Base-by-base conservation (phyloP, 2,888 invertebrate species). In the Geotrupes spiniger region DNA sequence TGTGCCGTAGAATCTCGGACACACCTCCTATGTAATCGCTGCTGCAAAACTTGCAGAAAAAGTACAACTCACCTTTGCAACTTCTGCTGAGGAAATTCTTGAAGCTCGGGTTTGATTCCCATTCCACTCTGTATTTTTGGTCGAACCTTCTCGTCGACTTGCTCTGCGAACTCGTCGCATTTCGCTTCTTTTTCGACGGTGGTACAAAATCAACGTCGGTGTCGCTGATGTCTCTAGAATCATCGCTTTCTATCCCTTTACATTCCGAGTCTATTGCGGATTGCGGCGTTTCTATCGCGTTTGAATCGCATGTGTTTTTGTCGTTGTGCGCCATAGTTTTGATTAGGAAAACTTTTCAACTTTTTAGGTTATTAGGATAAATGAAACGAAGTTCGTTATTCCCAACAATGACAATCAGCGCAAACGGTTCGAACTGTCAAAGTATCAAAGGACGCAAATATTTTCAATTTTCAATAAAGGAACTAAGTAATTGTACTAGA, bases 21-120 rank as follows among this genome's bases (percentile, higher is more conserved):
- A 12, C 15, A 14, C 33, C 33, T 3, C 33, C 12, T 12, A 15
- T 15, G 33, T 33, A 33, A 14, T 33, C 33, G 8, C 15, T 33
- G 11, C 15, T 33, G 14, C 33, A 33, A 14, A 12, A 14, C 33
- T 33, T 33, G 33, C 33, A 33, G 33, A 33, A 33, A 15, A 33
- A 33, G 9, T 33, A 33, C 12, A 14, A 15, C 33, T 33, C 33
- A 14, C 33, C 15, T 4, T 33, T 33, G 33, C 12, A 33, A 15
- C 33, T 33, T 4, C 33, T 33, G 33, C 33, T 33, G 2, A 33
- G 14, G 33, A 33, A 33, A 9, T 10, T 12, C 11, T 33, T 33
- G 33, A 33, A 33, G 8, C 12, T 15, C 2, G 33, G 33, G 11
- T 33, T 33, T 5, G 33, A 33, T 33, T 33, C 33, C 33, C 33